Evolutionary conservation across 2,797 vertebrate genomes (phyloP).

Genomic region (Heteromormyrus szaboi): DNA sequence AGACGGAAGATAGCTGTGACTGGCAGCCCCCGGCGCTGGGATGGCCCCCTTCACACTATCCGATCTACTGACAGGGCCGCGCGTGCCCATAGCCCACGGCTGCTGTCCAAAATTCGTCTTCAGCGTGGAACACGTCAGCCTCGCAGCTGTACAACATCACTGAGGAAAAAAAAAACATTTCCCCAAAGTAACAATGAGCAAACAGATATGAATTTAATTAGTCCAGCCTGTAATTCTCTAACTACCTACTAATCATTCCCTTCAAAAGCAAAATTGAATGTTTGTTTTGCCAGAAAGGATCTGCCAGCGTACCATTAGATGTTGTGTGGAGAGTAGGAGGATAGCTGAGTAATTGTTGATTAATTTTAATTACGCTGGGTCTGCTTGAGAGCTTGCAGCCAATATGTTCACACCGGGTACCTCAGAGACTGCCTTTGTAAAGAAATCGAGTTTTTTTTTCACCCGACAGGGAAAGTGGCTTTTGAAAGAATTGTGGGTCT

Average conservation of each 20-base stretch:
- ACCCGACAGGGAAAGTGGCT: not conserved
- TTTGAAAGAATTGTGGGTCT: not conserved
- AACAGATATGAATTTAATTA: conserved; percentile 14
- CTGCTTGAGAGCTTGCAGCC: not conserved
- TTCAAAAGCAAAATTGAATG: not conserved
- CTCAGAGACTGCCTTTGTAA: not conserved
- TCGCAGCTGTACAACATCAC: not conserved
- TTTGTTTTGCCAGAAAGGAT: conserved; percentile 4
- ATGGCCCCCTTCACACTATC: no score
- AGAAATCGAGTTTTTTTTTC: not conserved
- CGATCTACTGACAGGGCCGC: no score
- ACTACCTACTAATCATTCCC: conserved; percentile 9
- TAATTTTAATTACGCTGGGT: conserved; percentile 10
- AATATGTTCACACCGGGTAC: not conserved
- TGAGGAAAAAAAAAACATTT: not conserved
- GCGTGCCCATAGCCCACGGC: no score
- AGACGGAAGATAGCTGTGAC: not conserved
- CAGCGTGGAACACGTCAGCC: no score
- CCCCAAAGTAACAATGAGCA: conserved; percentile 9
- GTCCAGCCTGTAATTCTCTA: conserved; percentile 8
- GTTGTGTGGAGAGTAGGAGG: not conserved
- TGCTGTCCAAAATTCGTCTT: no score
- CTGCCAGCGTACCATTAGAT: not conserved
- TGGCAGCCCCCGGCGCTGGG: not conserved
- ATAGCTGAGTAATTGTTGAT: conserved; percentile 1